Conservation (phyloP, 2,797 vertebrate genomes). For the Acipenser oxyrinchus region DNA sequence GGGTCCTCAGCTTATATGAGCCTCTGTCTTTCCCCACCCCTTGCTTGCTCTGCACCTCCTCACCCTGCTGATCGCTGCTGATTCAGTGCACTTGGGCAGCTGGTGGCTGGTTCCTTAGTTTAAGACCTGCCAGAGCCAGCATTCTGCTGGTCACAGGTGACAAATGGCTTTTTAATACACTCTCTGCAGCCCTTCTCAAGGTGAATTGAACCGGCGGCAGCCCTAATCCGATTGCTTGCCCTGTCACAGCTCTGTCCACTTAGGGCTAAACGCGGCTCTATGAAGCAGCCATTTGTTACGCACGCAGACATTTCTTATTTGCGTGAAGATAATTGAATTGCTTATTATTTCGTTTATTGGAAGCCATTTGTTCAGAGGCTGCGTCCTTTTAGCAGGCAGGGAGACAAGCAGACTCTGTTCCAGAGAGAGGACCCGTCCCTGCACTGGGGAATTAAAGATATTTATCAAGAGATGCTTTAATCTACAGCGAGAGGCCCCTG, state of each 20-base stretch:
- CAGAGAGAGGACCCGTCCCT: constrained; percentile 13
- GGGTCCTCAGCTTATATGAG: too few relatives aligned
- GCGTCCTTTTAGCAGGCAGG: constrained; percentile 10
- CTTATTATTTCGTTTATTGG: constrained; percentile 12
- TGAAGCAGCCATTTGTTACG: constrained; percentile 10
- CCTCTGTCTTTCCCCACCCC: too few relatives aligned
- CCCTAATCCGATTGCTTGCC: not conserved
- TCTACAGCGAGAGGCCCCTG: too few relatives aligned
- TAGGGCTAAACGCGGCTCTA: not conserved
- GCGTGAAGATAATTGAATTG: constrained; percentile 17
- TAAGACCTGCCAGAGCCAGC: too few relatives aligned
- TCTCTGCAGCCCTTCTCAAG: constrained; percentile 6
- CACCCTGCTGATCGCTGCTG: too few relatives aligned
- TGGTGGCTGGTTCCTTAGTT: too few relatives aligned
- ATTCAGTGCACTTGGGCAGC: too few relatives aligned
- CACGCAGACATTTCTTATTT: not conserved
- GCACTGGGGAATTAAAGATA: constrained; percentile 1
- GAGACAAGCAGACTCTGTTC: not conserved
- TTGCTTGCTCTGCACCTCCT: too few relatives aligned
- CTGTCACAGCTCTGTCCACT: not conserved
- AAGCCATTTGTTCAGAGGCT: constrained; percentile 14
- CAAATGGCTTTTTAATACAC: constrained; percentile 17
- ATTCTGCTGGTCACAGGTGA: not conserved
- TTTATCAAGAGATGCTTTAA: too few relatives aligned
- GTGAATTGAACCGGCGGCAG: constrained; percentile 1